A percentile compares a stretch with the other conserved stretches of the same genome.
phyloP scores from a whole-genome alignment of 2,113 vertebrate genomes.

The Grammomys dolichurus region DNA sequence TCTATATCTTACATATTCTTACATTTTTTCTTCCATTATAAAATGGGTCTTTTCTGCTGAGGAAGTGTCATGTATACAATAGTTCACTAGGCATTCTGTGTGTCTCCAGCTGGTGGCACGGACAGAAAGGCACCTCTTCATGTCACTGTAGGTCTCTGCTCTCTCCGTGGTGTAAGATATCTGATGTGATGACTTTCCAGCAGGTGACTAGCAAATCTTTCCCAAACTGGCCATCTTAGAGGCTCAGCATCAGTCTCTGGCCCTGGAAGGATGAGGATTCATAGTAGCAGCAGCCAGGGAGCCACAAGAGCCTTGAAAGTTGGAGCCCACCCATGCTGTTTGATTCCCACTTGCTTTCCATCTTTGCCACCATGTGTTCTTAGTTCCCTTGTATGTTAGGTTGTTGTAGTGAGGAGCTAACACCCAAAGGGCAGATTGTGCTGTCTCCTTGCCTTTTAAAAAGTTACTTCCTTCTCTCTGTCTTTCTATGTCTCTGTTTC shows the following conservation, averaged over 20 bases:
- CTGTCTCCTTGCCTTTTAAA: background rate
- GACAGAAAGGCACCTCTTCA: background rate
- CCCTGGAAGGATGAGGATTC: background rate
- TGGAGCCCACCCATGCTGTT: background rate
- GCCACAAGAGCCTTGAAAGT: background rate
- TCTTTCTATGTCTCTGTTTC: background rate
- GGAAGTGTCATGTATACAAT: background rate
- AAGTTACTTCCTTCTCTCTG: background rate
- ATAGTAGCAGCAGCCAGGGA: background rate
- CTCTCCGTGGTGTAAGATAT: background rate
- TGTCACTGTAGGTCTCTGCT: background rate
- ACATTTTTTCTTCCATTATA: background rate
- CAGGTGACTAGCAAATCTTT: background rate
- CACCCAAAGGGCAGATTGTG: background rate
- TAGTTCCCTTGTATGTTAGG: background rate
- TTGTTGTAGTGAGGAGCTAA: background rate
- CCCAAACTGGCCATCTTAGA: background rate
- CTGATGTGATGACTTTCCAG: background rate
- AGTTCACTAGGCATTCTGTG: background rate
- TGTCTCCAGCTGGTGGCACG: background rate
- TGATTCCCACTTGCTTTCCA: background rate
- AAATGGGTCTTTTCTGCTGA: slow-evolving; percentile 11
- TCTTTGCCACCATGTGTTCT: background rate
- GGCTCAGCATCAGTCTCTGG: background rate
- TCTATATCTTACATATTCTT: background rate